Conservation (phyloP, 1,140 invertebrate species). For the Euschistus heros region DNA sequence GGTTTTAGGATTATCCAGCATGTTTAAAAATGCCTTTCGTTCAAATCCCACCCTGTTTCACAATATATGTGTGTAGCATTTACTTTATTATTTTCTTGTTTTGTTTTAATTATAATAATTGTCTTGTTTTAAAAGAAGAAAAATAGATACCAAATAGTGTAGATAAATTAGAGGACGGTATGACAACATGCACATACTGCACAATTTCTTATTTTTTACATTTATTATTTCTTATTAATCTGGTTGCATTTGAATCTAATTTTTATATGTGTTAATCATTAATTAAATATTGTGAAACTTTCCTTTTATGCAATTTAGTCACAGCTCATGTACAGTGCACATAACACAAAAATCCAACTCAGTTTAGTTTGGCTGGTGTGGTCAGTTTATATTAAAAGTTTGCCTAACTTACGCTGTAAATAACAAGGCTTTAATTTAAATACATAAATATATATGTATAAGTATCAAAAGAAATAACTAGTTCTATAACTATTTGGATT, state of each 20-base stretch:
- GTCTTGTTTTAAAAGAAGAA: background rate
- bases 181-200: too few species aligned
- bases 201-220: too few species aligned
- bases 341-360: slow-evolving; percentile 5
- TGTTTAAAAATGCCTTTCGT: slow-evolving; percentile 8
- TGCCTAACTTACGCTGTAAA: slow-evolving; percentile 5
- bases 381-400: background rate
- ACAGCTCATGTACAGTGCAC: slow-evolving; percentile 12
- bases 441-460: too few species aligned
- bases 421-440: background rate
- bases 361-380: slow-evolving; percentile 5
- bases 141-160: too few species aligned
- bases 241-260: too few species aligned
- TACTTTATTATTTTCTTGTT: slow-evolving; percentile 2
- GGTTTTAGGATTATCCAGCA: slow-evolving; percentile 12
- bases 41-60: slow-evolving; percentile 2
- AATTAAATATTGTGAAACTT: slow-evolving; percentile 14
- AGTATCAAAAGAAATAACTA: too few species aligned
- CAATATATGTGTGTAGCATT: slow-evolving; percentile 6
- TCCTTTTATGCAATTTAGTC: background rate
- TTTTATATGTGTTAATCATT: too few species aligned
- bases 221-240: too few species aligned
- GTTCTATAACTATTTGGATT: too few species aligned
- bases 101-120: background rate
- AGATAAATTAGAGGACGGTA: too few species aligned